A percentile compares a stretch with the other conserved stretches of the same genome.
phyloP scores from a whole-genome alignment of 2,888 invertebrate species.

The Calephelis perditalis region DNA sequence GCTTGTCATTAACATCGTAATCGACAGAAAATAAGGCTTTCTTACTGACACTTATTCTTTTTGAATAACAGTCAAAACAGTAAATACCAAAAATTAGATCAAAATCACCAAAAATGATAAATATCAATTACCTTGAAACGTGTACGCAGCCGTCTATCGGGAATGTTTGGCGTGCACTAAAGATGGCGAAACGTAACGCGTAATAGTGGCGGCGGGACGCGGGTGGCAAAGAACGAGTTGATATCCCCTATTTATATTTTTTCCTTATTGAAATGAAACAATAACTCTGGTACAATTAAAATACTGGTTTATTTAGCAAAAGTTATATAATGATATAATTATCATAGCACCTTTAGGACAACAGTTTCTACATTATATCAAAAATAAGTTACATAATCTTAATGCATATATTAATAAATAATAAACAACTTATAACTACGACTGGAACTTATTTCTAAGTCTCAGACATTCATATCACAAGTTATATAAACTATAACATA shows the following conservation, averaged over 20 bases:
- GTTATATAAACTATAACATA: too few relatives aligned
- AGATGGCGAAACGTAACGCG: slow-evolving; percentile 14
- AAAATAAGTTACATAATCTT: too few relatives aligned
- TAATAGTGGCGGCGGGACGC: slow-evolving; percentile 6
- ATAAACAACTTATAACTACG: too few relatives aligned
- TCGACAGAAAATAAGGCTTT: neutral
- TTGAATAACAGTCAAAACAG: neutral
- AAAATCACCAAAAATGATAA: neutral
- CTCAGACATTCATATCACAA: too few relatives aligned
- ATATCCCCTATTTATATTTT: neutral
- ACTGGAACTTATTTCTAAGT: too few relatives aligned
- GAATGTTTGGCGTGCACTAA: slow-evolving; percentile 13
- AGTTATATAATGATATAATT: too few relatives aligned
- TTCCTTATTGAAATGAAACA: too few relatives aligned
- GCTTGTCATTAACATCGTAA: neutral
- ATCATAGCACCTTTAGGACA: too few relatives aligned
- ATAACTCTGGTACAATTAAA: too few relatives aligned
- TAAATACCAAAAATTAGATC: neutral
- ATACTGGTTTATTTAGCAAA: too few relatives aligned
- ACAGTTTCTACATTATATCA: too few relatives aligned
- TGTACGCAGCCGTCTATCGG: neutral
- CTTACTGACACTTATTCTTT: neutral
- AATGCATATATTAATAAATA: too few relatives aligned
- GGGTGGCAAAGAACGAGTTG: slow-evolving; percentile 12
- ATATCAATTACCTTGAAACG: slow-evolving; percentile 8